phyloP scores from a whole-genome alignment of 2,888 invertebrate species.

The Tridacna gigas region DNA sequence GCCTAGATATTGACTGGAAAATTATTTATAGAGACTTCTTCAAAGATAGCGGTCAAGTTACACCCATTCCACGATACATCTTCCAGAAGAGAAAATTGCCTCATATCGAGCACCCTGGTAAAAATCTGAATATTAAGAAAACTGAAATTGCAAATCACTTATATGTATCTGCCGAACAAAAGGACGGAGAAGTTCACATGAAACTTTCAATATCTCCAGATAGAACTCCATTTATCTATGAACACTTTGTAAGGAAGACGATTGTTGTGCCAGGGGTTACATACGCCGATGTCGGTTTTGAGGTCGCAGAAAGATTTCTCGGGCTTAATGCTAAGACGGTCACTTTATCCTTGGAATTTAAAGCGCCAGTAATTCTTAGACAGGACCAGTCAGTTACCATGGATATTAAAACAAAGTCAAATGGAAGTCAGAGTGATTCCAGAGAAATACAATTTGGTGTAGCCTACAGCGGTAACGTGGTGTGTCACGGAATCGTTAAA shows the following conservation, averaged over 20 bases:
- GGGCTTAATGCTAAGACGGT: neutral
- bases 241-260: conserved; percentile 56
- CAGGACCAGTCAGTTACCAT: neutral
- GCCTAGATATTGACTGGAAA: too few relatives aligned
- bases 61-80: too few relatives aligned
- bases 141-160: too few relatives aligned
- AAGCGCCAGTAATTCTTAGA: neutral
- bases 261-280: conserved; percentile 63
- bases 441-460: conserved; percentile 7
- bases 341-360: conserved; percentile 10
- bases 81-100: too few relatives aligned
- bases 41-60: too few relatives aligned
- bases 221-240: conserved; percentile 62
- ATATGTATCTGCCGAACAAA: too few relatives aligned
- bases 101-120: too few relatives aligned
- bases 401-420: neutral
- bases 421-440: neutral
- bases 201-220: conserved; percentile 24
- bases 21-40: too few relatives aligned
- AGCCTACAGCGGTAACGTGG: neutral
- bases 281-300: conserved; percentile 60
- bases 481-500: conserved; percentile 3
- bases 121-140: too few relatives aligned
- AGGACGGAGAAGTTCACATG: neutral
- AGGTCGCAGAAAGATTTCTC: conserved; percentile 36